phyloP scores from a whole-genome alignment of 2,888 invertebrate genomes.

The Parasteatoda lunata region DNA sequence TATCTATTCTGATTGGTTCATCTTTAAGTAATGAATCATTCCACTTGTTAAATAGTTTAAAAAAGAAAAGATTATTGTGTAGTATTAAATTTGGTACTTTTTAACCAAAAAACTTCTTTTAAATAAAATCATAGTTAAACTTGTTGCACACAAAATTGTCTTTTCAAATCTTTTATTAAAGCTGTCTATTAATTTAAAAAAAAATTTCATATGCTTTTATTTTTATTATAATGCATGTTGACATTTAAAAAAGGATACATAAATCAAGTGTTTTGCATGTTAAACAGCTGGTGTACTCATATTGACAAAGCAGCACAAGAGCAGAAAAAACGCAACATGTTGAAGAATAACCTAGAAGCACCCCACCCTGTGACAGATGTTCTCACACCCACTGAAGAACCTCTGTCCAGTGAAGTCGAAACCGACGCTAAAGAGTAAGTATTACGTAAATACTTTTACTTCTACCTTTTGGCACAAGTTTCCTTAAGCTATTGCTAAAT shows the following conservation, averaged over 20 bases:
- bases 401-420: conserved; percentile 32
- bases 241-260: neutral
- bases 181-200: neutral
- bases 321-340: conserved; percentile 14
- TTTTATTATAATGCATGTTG: too few relatives aligned
- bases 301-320: conserved; percentile 49
- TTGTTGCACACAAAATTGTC: neutral
- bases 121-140: neutral
- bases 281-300: conserved; percentile 54
- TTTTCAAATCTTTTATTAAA: neutral
- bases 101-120: too few relatives aligned
- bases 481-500: too few relatives aligned
- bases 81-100: too few relatives aligned
- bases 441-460: too few relatives aligned
- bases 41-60: too few relatives aligned
- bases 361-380: conserved; percentile 35
- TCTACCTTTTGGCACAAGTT: too few relatives aligned
- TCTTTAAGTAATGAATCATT: too few relatives aligned
- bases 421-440: conserved; percentile 44
- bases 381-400: conserved; percentile 18
- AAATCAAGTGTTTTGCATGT: conserved; percentile 34
- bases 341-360: conserved; percentile 44
- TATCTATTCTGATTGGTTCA: too few relatives aligned
- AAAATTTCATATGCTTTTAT: too few relatives aligned
- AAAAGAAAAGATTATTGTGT: too few relatives aligned